Conservation (phyloP, 2,113 vertebrate genomes). For the Xyrauchen texanus region DNA sequence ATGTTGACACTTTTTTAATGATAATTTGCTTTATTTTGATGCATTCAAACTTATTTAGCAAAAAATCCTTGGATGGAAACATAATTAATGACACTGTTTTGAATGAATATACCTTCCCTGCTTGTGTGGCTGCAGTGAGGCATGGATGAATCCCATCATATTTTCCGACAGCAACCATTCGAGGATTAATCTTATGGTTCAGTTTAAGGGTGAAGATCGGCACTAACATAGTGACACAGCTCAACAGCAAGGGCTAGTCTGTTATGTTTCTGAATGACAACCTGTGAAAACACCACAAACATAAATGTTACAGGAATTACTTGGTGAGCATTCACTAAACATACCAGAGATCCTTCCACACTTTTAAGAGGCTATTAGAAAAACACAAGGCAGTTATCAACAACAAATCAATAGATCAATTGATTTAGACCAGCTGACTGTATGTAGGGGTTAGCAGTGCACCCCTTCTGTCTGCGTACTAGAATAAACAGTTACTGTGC, state of each 20-base stretch:
- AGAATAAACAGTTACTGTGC: slow-evolving; percentile 71
- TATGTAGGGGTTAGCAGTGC: neutral
- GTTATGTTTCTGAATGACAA: neutral
- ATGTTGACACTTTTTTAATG: too few relatives aligned
- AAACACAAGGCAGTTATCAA: neutral
- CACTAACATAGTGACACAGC: slow-evolving; percentile 80
- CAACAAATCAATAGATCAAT: too few relatives aligned
- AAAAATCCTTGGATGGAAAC: too few relatives aligned
- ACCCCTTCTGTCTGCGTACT: slow-evolving; percentile 51
- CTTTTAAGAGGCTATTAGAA: neutral
- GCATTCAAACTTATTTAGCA: too few relatives aligned
- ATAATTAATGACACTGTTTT: too few relatives aligned
- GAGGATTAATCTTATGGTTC: slow-evolving; percentile 93
- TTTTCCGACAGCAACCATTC: slow-evolving; percentile 90
- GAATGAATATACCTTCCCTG: slow-evolving; percentile 83
- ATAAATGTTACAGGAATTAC: neutral
- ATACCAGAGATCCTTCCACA: neutral
- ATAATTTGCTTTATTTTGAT: too few relatives aligned
- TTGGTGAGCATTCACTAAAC: neutral
- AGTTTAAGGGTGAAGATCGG: slow-evolving; percentile 95
- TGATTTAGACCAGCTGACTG: too few relatives aligned
- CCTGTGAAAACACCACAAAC: neutral
- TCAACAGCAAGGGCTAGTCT: neutral
- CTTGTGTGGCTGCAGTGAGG: slow-evolving; percentile 91
- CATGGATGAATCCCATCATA: slow-evolving; percentile 93